Evolutionary conservation across 2,113 vertebrate species (phyloP).

Genomic region (Phocoena sinus): DNA sequence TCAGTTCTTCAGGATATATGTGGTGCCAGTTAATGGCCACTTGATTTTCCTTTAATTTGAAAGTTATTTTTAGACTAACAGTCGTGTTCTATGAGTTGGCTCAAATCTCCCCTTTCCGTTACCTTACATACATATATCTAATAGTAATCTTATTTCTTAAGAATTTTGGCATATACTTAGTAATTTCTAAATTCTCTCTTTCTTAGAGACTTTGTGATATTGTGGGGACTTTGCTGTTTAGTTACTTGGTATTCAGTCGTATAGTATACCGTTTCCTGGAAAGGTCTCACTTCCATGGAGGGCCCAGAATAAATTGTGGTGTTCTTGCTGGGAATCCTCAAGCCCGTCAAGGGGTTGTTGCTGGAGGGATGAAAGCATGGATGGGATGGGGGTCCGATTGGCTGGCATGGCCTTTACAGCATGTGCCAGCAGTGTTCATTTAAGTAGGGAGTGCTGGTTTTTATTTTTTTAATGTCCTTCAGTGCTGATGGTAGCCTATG

Average conservation of each 20-base stretch:
- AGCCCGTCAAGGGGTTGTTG: background rate
- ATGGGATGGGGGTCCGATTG: too few species aligned
- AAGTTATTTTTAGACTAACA: background rate
- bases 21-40: background rate
- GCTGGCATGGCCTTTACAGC: background rate
- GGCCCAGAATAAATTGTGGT: background rate
- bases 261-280: background rate
- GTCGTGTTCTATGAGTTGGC: background rate
- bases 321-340: background rate
- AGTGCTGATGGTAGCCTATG: background rate
- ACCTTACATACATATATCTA: background rate
- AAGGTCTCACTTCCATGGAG: background rate
- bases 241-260: background rate
- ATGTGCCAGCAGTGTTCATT: background rate
- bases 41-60: background rate
- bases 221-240: background rate
- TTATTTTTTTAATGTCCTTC: background rate
- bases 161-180: background rate
- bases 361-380: background rate
- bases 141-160: background rate
- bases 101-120: background rate
- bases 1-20: background rate
- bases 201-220: background rate
- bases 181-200: background rate
- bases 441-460: background rate